Evolutionary conservation across 2,888 invertebrate genomes (phyloP).

Genomic region (Sinotaia quadrata): DNA sequence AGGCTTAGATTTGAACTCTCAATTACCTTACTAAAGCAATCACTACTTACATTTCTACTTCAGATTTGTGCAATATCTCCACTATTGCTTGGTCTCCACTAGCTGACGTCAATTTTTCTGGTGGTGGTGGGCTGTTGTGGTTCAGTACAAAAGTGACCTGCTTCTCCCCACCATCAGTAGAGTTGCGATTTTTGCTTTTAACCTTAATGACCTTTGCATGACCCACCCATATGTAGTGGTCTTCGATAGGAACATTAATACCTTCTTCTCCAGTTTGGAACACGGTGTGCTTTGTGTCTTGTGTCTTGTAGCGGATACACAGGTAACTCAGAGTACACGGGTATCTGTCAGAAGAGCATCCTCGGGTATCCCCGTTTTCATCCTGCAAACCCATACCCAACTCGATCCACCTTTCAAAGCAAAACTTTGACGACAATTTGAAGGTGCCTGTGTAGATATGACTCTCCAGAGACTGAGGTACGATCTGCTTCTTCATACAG

Average conservation of each 20-base stretch:
- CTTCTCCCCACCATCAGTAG: not conserved
- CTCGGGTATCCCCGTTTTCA: not conserved
- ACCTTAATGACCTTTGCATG: constrained; percentile 4
- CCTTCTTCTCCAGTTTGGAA: not conserved
- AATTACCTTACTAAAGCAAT: no score
- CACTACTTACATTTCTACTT: constrained; percentile 9
- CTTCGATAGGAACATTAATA: constrained; percentile 9
- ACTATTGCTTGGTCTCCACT: constrained; percentile 2
- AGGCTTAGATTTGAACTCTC: no score
- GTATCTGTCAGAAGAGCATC: not conserved
- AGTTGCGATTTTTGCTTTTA: not conserved
- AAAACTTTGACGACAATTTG: constrained; percentile 1
- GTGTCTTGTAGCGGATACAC: constrained; percentile 13
- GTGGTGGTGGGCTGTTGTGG: not conserved
- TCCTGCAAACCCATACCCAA: not conserved
- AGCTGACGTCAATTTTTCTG: not conserved
- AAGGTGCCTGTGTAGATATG: not conserved
- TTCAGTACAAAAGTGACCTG: constrained; percentile 16
- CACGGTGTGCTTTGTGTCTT: not conserved
- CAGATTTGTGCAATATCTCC: constrained; percentile 17
- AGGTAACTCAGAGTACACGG: constrained; percentile 4
- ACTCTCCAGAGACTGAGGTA: no score
- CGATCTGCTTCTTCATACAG: not conserved
- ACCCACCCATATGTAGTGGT: constrained; percentile 21
- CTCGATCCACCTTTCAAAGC: constrained; percentile 5